phyloP scores from a whole-genome alignment of 1,140 invertebrate genomes.

The Drosophila suzukii region DNA sequence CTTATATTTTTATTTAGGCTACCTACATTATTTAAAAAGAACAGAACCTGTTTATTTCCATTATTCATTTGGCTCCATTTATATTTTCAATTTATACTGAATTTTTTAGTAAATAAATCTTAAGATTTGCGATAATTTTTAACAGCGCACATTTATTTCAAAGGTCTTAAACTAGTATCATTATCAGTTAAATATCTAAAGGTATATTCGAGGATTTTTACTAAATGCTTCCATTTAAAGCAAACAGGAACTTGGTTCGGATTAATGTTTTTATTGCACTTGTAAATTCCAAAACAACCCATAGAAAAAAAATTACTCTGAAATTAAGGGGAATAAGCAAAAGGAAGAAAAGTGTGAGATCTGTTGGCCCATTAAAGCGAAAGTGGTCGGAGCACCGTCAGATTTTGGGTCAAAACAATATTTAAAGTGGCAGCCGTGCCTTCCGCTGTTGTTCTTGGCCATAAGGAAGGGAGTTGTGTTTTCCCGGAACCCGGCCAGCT shows the following conservation, averaged over 20 bases:
- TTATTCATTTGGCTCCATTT: no score
- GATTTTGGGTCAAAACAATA: constrained; percentile 28
- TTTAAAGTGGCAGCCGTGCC: constrained; percentile 6
- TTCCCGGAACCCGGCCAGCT: constrained; percentile 20
- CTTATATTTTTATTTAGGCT: no score
- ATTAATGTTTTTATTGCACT: not conserved
- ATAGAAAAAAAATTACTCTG: not conserved
- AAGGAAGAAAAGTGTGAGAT: not conserved
- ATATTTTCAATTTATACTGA: no score
- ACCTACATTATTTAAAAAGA: no score
- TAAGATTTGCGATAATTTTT: not conserved
- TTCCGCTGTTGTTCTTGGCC: constrained; percentile 1
- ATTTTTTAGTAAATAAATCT: no score
- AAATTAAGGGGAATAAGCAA: not conserved
- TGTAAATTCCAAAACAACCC: not conserved
- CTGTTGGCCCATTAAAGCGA: constrained; percentile 1
- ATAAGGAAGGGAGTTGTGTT: constrained; percentile 18
- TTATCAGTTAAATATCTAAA: no score
- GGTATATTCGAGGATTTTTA: no score
- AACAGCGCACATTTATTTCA: no score
- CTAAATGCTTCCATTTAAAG: no score
- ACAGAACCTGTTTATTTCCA: no score
- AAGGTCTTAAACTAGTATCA: no score
- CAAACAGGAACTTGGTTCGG: no score
- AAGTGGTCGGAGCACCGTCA: not conserved